Conservation (phyloP, 2,113 vertebrate genomes). For the Campylomormyrus tamandua region DNA sequence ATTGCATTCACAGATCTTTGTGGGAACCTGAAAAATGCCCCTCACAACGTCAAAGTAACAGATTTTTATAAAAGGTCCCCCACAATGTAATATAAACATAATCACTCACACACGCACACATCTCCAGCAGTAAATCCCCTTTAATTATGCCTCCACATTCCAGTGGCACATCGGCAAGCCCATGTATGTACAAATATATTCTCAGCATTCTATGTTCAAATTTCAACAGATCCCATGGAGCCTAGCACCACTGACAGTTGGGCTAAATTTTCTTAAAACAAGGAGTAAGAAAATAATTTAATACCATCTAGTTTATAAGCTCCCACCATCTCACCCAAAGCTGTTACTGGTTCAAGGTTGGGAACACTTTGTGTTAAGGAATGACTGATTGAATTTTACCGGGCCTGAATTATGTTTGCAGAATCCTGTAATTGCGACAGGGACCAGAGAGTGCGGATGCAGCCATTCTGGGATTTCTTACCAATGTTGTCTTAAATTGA, state of each 20-base stretch:
- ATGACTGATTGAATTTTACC: constrained; percentile 81
- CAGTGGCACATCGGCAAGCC: too few species aligned
- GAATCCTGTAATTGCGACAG: constrained; percentile 80
- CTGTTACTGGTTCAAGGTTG: constrained; percentile 57
- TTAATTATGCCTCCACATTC: too few species aligned
- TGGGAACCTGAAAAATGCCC: too few species aligned
- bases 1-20: too few species aligned
- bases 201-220: neutral
- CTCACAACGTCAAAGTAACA: too few species aligned
- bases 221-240: neutral
- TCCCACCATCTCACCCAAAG: constrained; percentile 46
- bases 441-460: constrained; percentile 67
- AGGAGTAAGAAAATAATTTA: constrained; percentile 46
- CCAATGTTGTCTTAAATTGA: constrained; percentile 80
- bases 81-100: too few species aligned
- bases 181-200: neutral
- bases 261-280: neutral
- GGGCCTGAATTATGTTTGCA: constrained; percentile 76
- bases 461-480: constrained; percentile 69
- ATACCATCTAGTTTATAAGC: constrained; percentile 49
- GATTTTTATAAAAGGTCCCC: too few species aligned
- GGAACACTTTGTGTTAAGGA: constrained; percentile 71
- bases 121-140: too few species aligned
- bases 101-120: too few species aligned
- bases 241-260: neutral